Evolutionary conservation across 2,888 invertebrate species (phyloP).

Genomic region (Tinea semifulvella): DNA sequence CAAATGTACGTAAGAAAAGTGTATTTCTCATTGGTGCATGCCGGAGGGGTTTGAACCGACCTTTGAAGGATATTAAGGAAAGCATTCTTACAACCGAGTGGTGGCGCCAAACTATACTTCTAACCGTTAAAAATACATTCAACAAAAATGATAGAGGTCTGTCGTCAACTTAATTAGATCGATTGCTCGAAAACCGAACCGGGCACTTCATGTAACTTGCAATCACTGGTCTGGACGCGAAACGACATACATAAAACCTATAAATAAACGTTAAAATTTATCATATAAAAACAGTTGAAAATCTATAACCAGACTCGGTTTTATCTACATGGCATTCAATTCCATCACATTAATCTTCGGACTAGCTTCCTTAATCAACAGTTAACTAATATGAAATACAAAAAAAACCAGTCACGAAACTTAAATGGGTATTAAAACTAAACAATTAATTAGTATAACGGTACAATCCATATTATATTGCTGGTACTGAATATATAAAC

Average conservation of each 20-base stretch:
- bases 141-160: no score
- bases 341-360: slow-evolving; percentile 60
- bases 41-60: no score
- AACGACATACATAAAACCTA: slow-evolving; percentile 3
- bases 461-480: neutral
- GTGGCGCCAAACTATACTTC: no score
- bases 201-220: no score
- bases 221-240: no score
- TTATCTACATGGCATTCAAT: slow-evolving; percentile 48
- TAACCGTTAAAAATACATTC: no score
- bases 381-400: slow-evolving; percentile 31
- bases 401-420: slow-evolving; percentile 58
- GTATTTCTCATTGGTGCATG: no score
- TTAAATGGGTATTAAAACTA: slow-evolving; percentile 30
- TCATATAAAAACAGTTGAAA: slow-evolving; percentile 20
- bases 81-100: no score
- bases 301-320: slow-evolving; percentile 14
- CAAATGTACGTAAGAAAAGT: no score
- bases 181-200: no score
- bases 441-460: slow-evolving; percentile 9
- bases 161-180: no score
- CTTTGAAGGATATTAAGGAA: no score
- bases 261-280: slow-evolving; percentile 10
- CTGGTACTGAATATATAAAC: slow-evolving; percentile 9
- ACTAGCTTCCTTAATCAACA: slow-evolving; percentile 60